These are phyloP conservation scores for Silurus lanzhouensis DNA, from an alignment of 2,797 vertebrate genomes.

Conservation along the genomic window DNA sequence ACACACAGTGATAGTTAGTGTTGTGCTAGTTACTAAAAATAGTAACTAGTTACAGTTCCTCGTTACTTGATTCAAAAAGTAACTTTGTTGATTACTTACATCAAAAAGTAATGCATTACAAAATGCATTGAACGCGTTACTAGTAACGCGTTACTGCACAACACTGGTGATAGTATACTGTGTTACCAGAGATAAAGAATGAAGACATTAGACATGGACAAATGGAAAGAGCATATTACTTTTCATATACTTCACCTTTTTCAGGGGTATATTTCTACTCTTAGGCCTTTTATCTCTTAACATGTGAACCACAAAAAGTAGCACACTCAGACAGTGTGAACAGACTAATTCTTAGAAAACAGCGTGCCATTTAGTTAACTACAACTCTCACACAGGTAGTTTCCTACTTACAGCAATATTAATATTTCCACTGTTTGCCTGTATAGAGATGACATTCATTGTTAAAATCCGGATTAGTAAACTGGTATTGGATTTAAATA, in stretches of 20 bases:
- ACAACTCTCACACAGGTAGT: neutral
- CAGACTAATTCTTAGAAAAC: neutral
- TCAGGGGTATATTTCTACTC: neutral
- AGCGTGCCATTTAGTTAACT: neutral
- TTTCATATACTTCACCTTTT: neutral
- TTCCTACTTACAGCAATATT: neutral
- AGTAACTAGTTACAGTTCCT: no score
- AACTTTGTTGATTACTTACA: no score
- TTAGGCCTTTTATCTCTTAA: neutral
- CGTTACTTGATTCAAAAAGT: no score
- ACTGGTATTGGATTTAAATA: neutral
- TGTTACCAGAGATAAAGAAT: neutral
- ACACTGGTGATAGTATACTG: neutral
- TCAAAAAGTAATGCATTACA: no score
- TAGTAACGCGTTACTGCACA: no score
- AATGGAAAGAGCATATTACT: neutral
- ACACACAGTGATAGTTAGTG: neutral
- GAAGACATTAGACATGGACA: neutral
- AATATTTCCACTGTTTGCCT: neutral
- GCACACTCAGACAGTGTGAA: neutral
- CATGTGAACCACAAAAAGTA: neutral
- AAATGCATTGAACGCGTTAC: no score
- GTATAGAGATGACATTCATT: neutral
- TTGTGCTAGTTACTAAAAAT: no score
- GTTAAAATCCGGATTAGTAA: neutral